Conservation (phyloP, 1,140 invertebrate species). For the Carcinoscorpius rotundicauda region DNA sequence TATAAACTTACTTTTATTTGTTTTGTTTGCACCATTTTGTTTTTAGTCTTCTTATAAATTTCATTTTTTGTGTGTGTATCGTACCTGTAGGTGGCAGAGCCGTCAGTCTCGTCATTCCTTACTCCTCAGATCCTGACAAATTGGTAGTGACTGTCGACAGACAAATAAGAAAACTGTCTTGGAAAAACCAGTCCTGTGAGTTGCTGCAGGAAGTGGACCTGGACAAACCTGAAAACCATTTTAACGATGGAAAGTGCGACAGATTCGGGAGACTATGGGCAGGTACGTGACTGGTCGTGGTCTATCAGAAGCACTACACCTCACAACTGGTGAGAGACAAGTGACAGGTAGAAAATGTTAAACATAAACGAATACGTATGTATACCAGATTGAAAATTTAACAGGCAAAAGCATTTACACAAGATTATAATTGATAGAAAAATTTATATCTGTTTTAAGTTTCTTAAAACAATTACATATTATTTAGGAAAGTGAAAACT, state of each 20-base stretch:
- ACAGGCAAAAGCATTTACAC: no score
- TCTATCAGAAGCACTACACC: not conserved
- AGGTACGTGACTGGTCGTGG: conserved; percentile 34
- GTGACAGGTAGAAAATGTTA: no score
- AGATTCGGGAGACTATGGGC: conserved; percentile 59
- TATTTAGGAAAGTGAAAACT: no score
- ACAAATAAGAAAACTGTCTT: conserved; percentile 48
- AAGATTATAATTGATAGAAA: no score
- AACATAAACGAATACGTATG: not conserved
- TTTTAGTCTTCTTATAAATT: no score
- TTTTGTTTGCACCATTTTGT: no score
- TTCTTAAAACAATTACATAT: no score
- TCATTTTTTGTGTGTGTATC: no score
- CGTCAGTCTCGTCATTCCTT: conserved; percentile 46
- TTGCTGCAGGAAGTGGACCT: conserved; percentile 45
- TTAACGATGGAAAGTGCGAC: conserved; percentile 86
- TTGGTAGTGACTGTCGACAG: conserved; percentile 51
- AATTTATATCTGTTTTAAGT: no score
- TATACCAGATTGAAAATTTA: no score
- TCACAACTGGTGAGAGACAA: not conserved
- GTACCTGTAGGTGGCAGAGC: conserved; percentile 26
- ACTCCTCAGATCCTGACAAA: conserved; percentile 43
- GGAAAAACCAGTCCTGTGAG: conserved; percentile 40
- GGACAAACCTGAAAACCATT: conserved; percentile 44
- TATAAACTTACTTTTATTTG: no score